Evolutionary conservation across 2,113 vertebrate genomes (phyloP).

Genomic region (Pogona vitticeps): DNA sequence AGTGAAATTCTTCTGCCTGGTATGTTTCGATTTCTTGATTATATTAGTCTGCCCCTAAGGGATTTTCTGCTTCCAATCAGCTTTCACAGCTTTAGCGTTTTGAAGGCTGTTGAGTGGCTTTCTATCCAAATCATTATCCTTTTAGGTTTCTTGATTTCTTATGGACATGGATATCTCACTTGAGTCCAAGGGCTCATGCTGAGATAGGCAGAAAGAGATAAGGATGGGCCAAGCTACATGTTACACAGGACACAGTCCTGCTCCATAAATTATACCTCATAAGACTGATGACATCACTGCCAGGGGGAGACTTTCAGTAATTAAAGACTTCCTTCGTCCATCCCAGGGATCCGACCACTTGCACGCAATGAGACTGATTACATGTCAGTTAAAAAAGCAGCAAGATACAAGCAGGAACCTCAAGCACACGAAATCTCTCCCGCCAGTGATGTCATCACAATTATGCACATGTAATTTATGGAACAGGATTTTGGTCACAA

Average conservation of each 20-base stretch:
- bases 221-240: neutral
- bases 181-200: neutral
- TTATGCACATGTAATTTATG: too few relatives aligned
- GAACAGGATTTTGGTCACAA: neutral
- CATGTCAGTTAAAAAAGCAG: too few relatives aligned
- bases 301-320: too few relatives aligned
- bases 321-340: too few relatives aligned
- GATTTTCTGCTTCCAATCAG: neutral
- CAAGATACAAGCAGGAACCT: too few relatives aligned
- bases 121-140: neutral
- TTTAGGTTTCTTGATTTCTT: neutral
- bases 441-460: too few relatives aligned
- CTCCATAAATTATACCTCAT: neutral
- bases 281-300: too few relatives aligned
- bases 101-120: neutral
- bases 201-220: neutral
- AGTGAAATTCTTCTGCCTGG: conserved; percentile 51
- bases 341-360: too few relatives aligned
- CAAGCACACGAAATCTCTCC: too few relatives aligned
- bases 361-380: too few relatives aligned
- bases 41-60: conserved; percentile 42
- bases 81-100: neutral
- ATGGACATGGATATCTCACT: neutral
- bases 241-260: neutral
- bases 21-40: conserved; percentile 63